Percentiles rank a stretch among this genome's conserved stretches.
These are phyloP conservation scores for Adelosebastes latens DNA, from an alignment of 2,797 vertebrate species.

Conservation along the genomic window DNA sequence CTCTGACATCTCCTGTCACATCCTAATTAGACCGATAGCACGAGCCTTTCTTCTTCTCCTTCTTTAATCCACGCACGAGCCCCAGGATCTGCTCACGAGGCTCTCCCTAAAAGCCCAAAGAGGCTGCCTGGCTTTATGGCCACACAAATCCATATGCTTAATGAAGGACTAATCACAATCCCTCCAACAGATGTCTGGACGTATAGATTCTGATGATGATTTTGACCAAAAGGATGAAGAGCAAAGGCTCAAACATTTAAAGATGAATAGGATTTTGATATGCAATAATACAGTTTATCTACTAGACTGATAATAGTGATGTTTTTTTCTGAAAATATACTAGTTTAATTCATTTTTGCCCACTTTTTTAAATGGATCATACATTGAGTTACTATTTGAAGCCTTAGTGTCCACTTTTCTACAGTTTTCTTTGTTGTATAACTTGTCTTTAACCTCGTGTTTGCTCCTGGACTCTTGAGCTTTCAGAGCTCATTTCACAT, in stretches of 20 bases:
- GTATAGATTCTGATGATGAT: neutral
- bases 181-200: slow-evolving; percentile 5
- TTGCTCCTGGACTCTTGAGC: neutral
- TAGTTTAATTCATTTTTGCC: neutral
- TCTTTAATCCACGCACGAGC: slow-evolving; percentile 35
- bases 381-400: neutral
- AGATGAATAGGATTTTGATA: neutral
- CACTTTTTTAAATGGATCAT: neutral
- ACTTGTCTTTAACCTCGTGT: neutral
- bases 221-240: neutral
- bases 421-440: neutral
- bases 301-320: too few species aligned
- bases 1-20: slow-evolving; percentile 29
- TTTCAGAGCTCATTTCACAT: slow-evolving; percentile 8
- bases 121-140: neutral
- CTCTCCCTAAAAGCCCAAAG: neutral
- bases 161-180: neutral
- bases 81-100: neutral
- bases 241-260: neutral
- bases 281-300: too few species aligned
- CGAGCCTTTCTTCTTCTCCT: neutral
- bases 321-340: neutral
- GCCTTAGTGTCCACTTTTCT: neutral
- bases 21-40: slow-evolving; percentile 60
- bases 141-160: neutral